Evolutionary conservation across 2,888 invertebrate genomes (phyloP).

Genomic region (Coleophora deauratella): DNA sequence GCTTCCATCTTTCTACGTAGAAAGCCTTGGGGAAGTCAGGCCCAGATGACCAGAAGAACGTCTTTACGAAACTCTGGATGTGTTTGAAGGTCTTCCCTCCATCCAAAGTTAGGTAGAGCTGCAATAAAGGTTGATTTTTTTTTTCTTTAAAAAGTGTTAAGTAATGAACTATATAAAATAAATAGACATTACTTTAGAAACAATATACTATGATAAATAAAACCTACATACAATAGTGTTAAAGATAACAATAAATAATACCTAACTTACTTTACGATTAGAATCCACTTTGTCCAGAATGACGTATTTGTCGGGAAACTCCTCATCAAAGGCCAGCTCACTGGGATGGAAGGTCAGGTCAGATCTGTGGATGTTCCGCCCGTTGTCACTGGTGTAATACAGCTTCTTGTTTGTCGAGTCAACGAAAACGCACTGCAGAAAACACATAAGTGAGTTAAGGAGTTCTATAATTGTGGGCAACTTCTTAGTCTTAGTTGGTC

Average conservation of each 20-base stretch:
- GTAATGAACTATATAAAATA: no score
- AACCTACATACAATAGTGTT: no score
- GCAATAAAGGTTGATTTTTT: slow-evolving; percentile 23
- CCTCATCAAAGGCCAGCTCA: slow-evolving; percentile 84
- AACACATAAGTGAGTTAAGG: neutral
- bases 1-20: slow-evolving; percentile 80
- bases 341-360: slow-evolving; percentile 84
- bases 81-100: slow-evolving; percentile 82
- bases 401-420: slow-evolving; percentile 84
- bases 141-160: no score
- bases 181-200: no score
- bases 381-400: slow-evolving; percentile 85
- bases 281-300: slow-evolving; percentile 83
- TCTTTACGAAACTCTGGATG: slow-evolving; percentile 83
- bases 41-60: slow-evolving; percentile 81
- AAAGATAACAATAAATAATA: no score
- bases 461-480: no score
- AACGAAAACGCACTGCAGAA: slow-evolving; percentile 85
- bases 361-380: slow-evolving; percentile 76
- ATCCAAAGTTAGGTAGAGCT: slow-evolving; percentile 85
- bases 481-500: no score
- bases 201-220: no score
- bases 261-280: slow-evolving; percentile 70
- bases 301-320: slow-evolving; percentile 79
- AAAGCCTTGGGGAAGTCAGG: slow-evolving; percentile 67